These are phyloP conservation scores for Sweltsa coloradensis DNA, from an alignment of 1,140 invertebrate genomes.

Conservation along the genomic window DNA sequence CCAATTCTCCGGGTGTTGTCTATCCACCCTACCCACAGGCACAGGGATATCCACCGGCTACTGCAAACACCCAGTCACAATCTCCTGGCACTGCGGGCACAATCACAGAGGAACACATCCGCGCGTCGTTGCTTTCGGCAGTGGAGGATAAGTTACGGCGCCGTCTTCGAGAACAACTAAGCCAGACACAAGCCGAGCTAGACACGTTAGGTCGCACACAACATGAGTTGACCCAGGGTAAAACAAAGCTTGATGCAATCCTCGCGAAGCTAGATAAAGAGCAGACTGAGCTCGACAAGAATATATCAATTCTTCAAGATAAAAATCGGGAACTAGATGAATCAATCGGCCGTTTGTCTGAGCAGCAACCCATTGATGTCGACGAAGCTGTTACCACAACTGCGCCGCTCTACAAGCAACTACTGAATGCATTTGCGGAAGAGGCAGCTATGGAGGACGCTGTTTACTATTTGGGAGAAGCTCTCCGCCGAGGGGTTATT, in stretches of 20 bases:
- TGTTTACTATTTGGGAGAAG: constrained; percentile 97
- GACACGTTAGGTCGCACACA: constrained; percentile 81
- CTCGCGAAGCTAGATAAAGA: constrained; percentile 73
- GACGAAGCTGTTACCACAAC: constrained; percentile 96
- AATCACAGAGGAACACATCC: constrained; percentile 90
- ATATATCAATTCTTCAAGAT: constrained; percentile 67
- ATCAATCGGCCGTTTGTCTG: constrained; percentile 62
- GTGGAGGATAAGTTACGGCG: constrained; percentile 88
- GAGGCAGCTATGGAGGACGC: constrained; percentile 97
- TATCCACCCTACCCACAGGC: too few relatives aligned
- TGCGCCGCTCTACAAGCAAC: constrained; percentile 92
- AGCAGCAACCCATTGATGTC: constrained; percentile 73
- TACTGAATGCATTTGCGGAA: constrained; percentile 92
- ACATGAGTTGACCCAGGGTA: constrained; percentile 77
- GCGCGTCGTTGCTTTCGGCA: constrained; percentile 84
- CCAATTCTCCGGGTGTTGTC: neutral
- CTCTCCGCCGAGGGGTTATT: constrained; percentile 80
- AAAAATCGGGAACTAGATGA: constrained; percentile 79
- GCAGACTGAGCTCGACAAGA: constrained; percentile 66
- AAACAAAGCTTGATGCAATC: constrained; percentile 69
- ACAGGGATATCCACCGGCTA: too few relatives aligned
- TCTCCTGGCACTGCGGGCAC: constrained; percentile 46
- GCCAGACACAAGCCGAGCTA: constrained; percentile 81
- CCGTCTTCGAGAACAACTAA: constrained; percentile 76
- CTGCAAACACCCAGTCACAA: too few relatives aligned